Evolutionary conservation across 2,888 invertebrate species (phyloP).

Genomic region (Troides oblongomaculatus): DNA sequence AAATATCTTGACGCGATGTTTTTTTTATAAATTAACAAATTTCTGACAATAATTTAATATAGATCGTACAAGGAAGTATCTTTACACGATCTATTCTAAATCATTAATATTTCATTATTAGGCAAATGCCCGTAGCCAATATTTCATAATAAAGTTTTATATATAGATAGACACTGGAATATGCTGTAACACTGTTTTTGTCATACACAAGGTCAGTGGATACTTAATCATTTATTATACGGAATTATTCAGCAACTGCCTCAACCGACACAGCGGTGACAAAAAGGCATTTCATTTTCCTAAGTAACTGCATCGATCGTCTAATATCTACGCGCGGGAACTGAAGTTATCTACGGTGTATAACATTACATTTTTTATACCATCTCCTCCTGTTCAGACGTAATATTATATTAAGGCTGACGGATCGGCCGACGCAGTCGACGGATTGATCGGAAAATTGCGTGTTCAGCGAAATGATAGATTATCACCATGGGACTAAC

Average conservation of each 20-base stretch:
- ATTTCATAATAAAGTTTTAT: not conserved
- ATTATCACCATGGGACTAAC: constrained; percentile 56
- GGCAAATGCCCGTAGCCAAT: not conserved
- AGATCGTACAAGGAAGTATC: too few species aligned
- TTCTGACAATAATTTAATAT: not conserved
- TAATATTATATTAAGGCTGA: constrained; percentile 34
- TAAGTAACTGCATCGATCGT: constrained; percentile 16
- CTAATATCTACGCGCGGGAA: constrained; percentile 9
- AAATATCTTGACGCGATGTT: too few species aligned
- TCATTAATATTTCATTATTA: not conserved
- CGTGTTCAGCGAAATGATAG: constrained; percentile 60
- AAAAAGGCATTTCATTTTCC: not conserved
- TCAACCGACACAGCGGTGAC: constrained; percentile 4
- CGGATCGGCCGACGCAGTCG: constrained; percentile 42
- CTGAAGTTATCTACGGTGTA: constrained; percentile 11
- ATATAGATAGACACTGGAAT: not conserved
- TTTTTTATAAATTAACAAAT: not conserved
- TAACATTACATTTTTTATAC: constrained; percentile 15
- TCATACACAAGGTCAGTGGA: constrained; percentile 1
- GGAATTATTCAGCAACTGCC: constrained; percentile 13
- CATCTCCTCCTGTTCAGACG: constrained; percentile 5
- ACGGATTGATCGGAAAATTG: constrained; percentile 62
- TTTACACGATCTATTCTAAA: not conserved
- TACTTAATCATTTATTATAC: constrained; percentile 11
- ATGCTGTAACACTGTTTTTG: constrained; percentile 2